Percentiles rank a stretch among this genome's conserved stretches.
These are phyloP conservation scores for Eudyptes chrysolophus DNA, from an alignment of 2,113 vertebrate species.

Conservation along the genomic window DNA sequence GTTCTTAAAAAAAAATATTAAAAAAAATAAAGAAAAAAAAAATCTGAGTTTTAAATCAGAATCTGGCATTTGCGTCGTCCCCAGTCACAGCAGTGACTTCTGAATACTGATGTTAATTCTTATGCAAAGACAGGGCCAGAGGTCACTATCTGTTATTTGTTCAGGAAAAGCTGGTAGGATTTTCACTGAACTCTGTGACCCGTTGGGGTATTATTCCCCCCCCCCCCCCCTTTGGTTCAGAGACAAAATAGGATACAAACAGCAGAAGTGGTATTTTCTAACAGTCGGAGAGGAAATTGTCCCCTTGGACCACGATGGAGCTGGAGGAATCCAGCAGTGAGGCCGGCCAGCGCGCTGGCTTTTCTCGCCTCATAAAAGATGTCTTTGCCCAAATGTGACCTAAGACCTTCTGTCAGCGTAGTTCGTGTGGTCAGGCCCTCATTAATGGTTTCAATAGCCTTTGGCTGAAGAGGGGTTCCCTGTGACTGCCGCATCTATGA, in stretches of 20 bases:
- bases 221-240: not conserved
- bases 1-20: conserved; percentile 71
- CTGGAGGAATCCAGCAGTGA: not conserved
- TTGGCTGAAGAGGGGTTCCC: not conserved
- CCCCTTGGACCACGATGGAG: not conserved
- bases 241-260: conserved; percentile 60
- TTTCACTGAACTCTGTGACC: conserved; percentile 76
- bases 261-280: conserved; percentile 33
- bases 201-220: conserved; percentile 35
- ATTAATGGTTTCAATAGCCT: not conserved
- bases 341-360: not conserved
- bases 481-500: not conserved
- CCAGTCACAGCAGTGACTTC: conserved; percentile 59
- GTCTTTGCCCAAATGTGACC: not conserved
- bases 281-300: conserved; percentile 12
- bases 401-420: accelerated
- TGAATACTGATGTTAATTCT: conserved; percentile 81
- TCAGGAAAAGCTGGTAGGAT: conserved; percentile 79
- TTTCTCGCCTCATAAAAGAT: not conserved
- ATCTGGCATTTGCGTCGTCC: conserved; percentile 72
- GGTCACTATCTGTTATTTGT: conserved; percentile 86
- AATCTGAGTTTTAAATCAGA: conserved; percentile 76
- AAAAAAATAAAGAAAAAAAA: not conserved
- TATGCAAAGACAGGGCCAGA: conserved; percentile 81
- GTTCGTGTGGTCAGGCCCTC: accelerated